Evolutionary conservation across 2,888 invertebrate species (phyloP).

Genomic region (Heliconius hortense): DNA sequence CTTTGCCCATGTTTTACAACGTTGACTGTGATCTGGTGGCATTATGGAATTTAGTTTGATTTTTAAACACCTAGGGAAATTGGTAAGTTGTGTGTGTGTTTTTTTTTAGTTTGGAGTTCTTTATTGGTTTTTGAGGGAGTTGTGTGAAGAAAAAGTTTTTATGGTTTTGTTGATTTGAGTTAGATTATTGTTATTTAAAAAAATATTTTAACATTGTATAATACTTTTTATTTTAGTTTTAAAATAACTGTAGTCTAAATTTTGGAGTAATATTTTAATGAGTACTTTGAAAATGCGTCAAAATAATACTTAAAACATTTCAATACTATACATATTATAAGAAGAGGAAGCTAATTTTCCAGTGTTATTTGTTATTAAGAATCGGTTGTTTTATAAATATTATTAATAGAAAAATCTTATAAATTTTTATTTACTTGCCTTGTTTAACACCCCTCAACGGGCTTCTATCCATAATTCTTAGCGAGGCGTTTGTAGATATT

Average conservation of each 20-base stretch:
- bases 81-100: slow-evolving; percentile 54
- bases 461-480: slow-evolving; percentile 32
- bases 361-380: background rate
- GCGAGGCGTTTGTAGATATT: slow-evolving; percentile 46
- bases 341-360: background rate
- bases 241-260: background rate
- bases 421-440: slow-evolving; percentile 13
- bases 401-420: background rate
- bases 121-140: background rate
- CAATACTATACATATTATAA: background rate
- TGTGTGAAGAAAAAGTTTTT: background rate
- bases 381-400: background rate
- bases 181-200: background rate
- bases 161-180: background rate
- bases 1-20: slow-evolving; percentile 46
- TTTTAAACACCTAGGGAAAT: slow-evolving; percentile 48
- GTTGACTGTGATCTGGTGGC: slow-evolving; percentile 53
- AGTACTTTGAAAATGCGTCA: slow-evolving; percentile 31
- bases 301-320: background rate
- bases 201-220: background rate
- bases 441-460: slow-evolving; percentile 10
- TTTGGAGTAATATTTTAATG: background rate
- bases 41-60: slow-evolving; percentile 63
- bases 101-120: background rate
- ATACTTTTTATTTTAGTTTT: background rate